Conservation (phyloP, 2,113 vertebrate species). For the Gulo gulo region DNA sequence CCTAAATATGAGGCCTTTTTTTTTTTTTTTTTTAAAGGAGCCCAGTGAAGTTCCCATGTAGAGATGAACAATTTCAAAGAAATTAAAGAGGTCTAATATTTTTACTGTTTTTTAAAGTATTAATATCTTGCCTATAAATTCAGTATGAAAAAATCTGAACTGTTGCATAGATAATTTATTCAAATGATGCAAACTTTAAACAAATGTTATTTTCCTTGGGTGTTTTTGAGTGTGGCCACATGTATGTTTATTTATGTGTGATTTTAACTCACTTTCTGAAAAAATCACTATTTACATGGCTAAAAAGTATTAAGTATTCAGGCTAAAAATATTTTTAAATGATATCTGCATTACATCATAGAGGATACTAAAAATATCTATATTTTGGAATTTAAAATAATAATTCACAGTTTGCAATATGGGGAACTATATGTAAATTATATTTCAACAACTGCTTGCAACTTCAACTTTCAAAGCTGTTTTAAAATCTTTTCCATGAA, state of each 20-base stretch:
- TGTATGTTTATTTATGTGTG: background rate
- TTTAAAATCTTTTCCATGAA: slow-evolving; percentile 33
- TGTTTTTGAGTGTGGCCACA: background rate
- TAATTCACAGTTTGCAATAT: slow-evolving; percentile 28
- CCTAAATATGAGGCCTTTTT: background rate
- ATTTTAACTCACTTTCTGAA: background rate
- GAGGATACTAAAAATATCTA: background rate
- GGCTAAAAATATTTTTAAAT: rapidly evolving
- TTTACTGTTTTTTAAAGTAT: background rate
- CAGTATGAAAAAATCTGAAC: background rate
- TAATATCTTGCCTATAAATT: background rate
- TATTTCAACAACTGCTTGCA: slow-evolving; percentile 61
- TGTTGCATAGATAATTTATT: background rate
- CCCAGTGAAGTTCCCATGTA: background rate
- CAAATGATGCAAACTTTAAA: background rate
- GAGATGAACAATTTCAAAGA: background rate
- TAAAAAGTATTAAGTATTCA: background rate
- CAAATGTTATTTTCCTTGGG: background rate
- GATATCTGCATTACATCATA: rapidly evolving
- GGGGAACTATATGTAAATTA: slow-evolving; percentile 26
- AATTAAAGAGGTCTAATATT: background rate
- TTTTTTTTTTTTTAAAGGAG: background rate
- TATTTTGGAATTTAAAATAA: slow-evolving; percentile 3
- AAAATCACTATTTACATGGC: background rate
- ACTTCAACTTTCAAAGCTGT: slow-evolving; percentile 42